These are phyloP conservation scores for Chirona hameri DNA, from an alignment of 2,888 invertebrate species.

Conservation along the genomic window DNA sequence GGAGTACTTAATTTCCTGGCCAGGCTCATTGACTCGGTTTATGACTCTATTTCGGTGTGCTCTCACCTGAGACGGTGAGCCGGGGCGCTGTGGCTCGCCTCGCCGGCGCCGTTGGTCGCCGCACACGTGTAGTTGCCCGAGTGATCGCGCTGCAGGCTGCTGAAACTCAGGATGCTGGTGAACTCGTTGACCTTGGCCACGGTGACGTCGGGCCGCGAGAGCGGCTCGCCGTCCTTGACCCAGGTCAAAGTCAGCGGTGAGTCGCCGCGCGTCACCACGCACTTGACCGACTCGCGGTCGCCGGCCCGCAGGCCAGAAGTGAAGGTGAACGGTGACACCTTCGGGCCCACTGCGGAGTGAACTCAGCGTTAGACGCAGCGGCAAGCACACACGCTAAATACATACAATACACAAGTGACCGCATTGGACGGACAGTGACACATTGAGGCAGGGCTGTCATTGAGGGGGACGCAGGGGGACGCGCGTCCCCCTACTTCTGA, in stretches of 20 bases:
- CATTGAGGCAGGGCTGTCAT: no score
- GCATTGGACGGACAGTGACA: no score
- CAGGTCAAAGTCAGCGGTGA: slow-evolving; percentile 50
- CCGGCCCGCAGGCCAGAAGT: slow-evolving; percentile 46
- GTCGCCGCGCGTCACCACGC: slow-evolving; percentile 53
- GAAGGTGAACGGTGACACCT: slow-evolving; percentile 48
- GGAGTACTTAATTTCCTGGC: no score
- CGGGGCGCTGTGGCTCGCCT: slow-evolving; percentile 50
- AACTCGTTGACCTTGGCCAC: slow-evolving; percentile 45
- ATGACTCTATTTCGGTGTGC: background rate
- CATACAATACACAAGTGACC: no score
- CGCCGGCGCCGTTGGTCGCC: slow-evolving; percentile 52
- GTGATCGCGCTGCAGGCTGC: slow-evolving; percentile 53
- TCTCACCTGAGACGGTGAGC: slow-evolving; percentile 42
- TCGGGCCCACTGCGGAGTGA: slow-evolving; percentile 50
- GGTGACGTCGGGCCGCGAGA: slow-evolving; percentile 47
- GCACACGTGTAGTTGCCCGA: slow-evolving; percentile 55
- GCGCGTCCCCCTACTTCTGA: no score
- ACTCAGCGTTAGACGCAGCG: no score
- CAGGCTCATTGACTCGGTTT: no score
- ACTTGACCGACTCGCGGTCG: slow-evolving; percentile 49
- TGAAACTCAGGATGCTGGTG: slow-evolving; percentile 51
- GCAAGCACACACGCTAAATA: no score
- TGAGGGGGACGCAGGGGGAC: no score
- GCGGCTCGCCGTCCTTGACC: slow-evolving; percentile 54